Evolutionary conservation across 2,797 vertebrate species (phyloP).

Genomic region (Bradypus variegatus): DNA sequence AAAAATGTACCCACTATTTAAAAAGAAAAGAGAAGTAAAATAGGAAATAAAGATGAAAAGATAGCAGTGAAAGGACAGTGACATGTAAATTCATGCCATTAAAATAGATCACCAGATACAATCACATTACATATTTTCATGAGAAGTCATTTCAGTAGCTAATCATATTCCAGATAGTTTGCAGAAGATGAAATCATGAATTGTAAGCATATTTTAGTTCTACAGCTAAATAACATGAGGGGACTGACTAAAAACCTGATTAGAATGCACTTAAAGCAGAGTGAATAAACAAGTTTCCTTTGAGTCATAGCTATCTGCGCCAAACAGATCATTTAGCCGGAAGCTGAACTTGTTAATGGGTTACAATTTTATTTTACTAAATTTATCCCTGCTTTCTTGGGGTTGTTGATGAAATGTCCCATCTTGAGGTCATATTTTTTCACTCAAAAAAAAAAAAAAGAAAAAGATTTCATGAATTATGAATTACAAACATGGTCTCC

Average conservation of each 20-base stretch:
- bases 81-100: neutral
- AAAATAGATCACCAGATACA: neutral
- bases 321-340: neutral
- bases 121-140: neutral
- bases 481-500: neutral
- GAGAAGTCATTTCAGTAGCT: conserved; percentile 2
- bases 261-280: conserved; percentile 11
- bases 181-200: conserved; percentile 2
- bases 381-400: conserved; percentile 20
- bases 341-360: neutral
- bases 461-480: neutral
- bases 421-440: neutral
- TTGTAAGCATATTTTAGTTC: neutral
- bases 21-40: neutral
- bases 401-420: neutral
- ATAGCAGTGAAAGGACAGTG: neutral
- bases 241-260: neutral
- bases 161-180: conserved; percentile 8
- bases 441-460: neutral
- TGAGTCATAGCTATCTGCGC: neutral
- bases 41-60: neutral
- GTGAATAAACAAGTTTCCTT: neutral
- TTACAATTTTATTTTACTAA: neutral
- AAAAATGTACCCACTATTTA: neutral
- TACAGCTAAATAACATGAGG: conserved; percentile 5